A percentile compares a stretch with the other conserved stretches of the same genome.
Conservation (phyloP, 1,140 invertebrate species). For the Telenomus remus region DNA sequence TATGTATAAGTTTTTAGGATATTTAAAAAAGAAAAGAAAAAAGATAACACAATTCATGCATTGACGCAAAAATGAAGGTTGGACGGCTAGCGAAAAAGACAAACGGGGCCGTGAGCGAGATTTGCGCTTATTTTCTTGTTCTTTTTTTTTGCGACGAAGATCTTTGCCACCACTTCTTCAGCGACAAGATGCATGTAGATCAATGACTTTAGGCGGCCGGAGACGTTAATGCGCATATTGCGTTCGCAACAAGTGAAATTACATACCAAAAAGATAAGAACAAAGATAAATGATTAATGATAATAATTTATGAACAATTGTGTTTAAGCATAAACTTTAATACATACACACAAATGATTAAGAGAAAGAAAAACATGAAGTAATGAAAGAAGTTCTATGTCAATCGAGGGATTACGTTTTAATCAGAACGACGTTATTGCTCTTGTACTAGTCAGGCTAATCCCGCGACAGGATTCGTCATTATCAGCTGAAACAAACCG, state of each 20-base stretch:
- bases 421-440: constrained; percentile 19
- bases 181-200: constrained; percentile 17
- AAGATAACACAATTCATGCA: constrained; percentile 1
- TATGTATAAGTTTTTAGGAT: constrained; percentile 50
- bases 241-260: constrained; percentile 50
- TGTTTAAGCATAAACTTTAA: constrained; percentile 25
- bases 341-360: neutral
- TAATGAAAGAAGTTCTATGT: constrained; percentile 23
- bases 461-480: constrained; percentile 9
- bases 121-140: constrained; percentile 18
- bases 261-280: constrained; percentile 38
- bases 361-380: constrained; percentile 12
- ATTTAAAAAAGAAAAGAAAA: no score
- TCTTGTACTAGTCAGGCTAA: constrained; percentile 44
- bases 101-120: constrained; percentile 7
- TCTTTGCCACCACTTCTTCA: neutral
- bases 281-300: neutral
- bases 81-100: constrained; percentile 10
- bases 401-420: constrained; percentile 48
- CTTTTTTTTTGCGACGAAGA: constrained; percentile 19
- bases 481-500: constrained; percentile 7
- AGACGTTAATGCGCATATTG: constrained; percentile 52
- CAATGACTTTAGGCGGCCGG: constrained; percentile 42
- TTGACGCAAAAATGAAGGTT: constrained; percentile 8
- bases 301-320: constrained; percentile 1